Evolutionary conservation across 2,797 vertebrate genomes (phyloP), one percentile per base, ranked within the genome.

Genomic region (Botia kubotai): DNA sequence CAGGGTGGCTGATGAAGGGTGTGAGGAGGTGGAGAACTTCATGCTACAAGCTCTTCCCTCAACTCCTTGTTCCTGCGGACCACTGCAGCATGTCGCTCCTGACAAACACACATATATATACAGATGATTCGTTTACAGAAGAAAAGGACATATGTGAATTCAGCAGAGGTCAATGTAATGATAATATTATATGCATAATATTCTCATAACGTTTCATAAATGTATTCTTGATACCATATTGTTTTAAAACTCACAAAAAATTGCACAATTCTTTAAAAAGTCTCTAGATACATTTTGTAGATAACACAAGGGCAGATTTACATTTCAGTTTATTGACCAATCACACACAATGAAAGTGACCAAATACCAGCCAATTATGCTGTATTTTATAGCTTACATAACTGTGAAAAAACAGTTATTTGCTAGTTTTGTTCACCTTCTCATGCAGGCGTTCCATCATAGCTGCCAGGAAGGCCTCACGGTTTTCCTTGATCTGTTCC

Each of bases 41-140:
- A 98, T 91, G 96, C 97, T 78, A 94, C 95, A 93, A 96, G 93
- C 92, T 97, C 95, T 91, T 98, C 96, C 87, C 94, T 95, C 91
- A 97, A 92, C 93, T 97, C 96, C 95, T 98, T 99, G 96, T 99
- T 99, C 93, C 94, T 95, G 94, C 98, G 97, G 76, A 99, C 98
- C 87, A 95, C 90, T 0, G 93, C 95, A 6, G 97, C 98, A 0
- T 95, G 98, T 92, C 92, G 94, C 87, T 99, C 97, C 98, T 99
- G 90, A 75, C 10, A 43, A 46, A 46, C 43, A 46, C 43, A 43
- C 39, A 46, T 46, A 10, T 2, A 10, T 11, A 46, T 46, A 46
- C 7, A 46, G 43, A 11, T 46, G 43, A 46, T 46, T 46, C 43
- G 10, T 8, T 46, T 43, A 43, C 14, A 70, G 5, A 50, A 16